Evolutionary conservation across 2,113 vertebrate genomes (phyloP).

Genomic region (Acrocephalus kingi): DNA sequence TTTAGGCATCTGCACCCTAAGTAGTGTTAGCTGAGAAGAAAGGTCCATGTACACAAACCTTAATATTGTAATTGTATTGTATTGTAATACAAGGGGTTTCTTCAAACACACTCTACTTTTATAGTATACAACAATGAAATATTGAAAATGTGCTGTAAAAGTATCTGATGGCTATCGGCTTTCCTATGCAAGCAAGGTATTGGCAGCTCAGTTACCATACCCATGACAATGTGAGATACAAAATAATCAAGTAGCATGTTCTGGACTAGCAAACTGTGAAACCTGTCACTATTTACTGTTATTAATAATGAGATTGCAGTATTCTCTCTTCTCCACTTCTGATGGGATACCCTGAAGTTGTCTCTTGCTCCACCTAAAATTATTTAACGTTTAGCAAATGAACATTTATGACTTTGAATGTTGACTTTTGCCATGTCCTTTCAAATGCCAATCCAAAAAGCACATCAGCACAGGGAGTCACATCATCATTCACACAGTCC

Average conservation of each 20-base stretch:
- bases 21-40: not conserved
- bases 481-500: conserved; percentile 55
- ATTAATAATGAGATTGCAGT: not conserved
- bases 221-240: not conserved
- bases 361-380: not conserved
- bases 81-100: not conserved
- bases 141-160: not conserved
- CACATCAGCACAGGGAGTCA: not conserved
- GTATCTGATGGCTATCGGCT: not conserved
- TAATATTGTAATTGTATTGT: not conserved
- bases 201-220: not conserved
- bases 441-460: conserved; percentile 41
- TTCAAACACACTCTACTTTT: not conserved
- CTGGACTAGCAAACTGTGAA: not conserved
- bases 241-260: not conserved
- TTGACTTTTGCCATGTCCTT: conserved; percentile 40
- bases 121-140: not conserved
- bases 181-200: not conserved
- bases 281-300: not conserved
- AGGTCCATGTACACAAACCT: not conserved
- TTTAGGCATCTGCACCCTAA: not conserved
- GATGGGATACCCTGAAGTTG: not conserved
- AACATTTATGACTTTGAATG: conserved; percentile 6
- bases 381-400: not conserved
- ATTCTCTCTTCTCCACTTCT: not conserved